phyloP scores from a whole-genome alignment of 2,888 invertebrate species.

The Meiosimyza platycephala region DNA sequence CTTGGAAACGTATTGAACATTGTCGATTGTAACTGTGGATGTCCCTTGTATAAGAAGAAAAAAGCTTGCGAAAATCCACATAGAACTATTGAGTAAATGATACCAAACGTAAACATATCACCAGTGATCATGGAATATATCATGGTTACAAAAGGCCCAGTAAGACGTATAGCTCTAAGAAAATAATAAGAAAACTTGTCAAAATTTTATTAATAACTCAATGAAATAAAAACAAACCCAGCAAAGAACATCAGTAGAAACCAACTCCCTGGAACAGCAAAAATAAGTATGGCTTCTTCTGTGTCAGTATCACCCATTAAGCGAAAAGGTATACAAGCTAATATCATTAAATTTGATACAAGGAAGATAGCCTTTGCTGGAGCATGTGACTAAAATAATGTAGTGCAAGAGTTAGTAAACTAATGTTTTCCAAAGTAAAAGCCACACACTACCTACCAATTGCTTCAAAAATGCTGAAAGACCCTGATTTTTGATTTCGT shows the following conservation, averaged over 20 bases:
- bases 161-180: constrained; percentile 87
- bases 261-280: constrained; percentile 97
- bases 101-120: constrained; percentile 98
- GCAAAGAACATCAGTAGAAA: constrained; percentile 98
- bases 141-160: constrained; percentile 99
- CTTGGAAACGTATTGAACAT: constrained; percentile 86
- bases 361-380: constrained; percentile 96
- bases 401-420: background rate
- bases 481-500: constrained; percentile 95
- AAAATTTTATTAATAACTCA: background rate
- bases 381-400: constrained; percentile 80
- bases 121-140: constrained; percentile 99
- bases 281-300: constrained; percentile 92
- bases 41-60: constrained; percentile 93
- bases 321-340: constrained; percentile 91
- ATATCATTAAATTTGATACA: constrained; percentile 87
- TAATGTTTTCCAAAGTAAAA: background rate
- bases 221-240: constrained; percentile 75
- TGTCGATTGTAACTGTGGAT: constrained; percentile 82
- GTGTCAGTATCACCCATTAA: constrained; percentile 77
- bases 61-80: constrained; percentile 97
- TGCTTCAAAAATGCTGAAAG: constrained; percentile 89
- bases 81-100: constrained; percentile 94
- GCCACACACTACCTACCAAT: constrained; percentile 72
- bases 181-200: background rate